A percentile compares a stretch with the other conserved stretches of the same genome.
phyloP scores from a whole-genome alignment of 2,797 vertebrate genomes.

The Enteromius fasciolatus region DNA sequence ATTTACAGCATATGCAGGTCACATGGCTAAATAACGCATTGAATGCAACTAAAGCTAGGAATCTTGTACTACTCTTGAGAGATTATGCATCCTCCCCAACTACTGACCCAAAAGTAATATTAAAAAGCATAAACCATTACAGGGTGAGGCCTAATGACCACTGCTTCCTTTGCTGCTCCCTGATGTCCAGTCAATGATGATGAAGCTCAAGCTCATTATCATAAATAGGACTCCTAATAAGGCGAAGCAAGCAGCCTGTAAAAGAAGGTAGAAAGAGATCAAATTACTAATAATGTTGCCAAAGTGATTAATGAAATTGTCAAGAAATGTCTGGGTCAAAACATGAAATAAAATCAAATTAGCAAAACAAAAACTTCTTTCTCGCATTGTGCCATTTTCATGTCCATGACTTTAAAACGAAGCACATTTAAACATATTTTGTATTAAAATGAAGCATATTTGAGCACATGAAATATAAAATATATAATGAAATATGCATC shows the following conservation, averaged over 20 bases:
- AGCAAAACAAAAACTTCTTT: neutral
- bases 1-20: conserved; percentile 42
- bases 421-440: neutral
- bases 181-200: conserved; percentile 92
- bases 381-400: neutral
- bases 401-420: neutral
- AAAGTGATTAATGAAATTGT: neutral
- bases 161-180: conserved; percentile 82
- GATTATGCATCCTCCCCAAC: conserved; percentile 63
- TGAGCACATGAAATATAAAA: neutral
- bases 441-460: neutral
- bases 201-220: conserved; percentile 98
- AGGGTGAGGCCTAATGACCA: conserved; percentile 81
- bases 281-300: neutral
- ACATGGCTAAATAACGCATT: conserved; percentile 32
- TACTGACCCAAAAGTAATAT: conserved; percentile 56
- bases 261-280: conserved; percentile 42
- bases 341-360: no score
- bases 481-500: neutral
- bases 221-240: conserved; percentile 92
- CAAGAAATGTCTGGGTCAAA: neutral
- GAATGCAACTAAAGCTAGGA: conserved; percentile 21
- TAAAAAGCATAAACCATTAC: conserved; percentile 54
- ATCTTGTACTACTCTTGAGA: conserved; percentile 35
- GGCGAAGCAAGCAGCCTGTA: conserved; percentile 90